Evolutionary conservation across 2,113 vertebrate species (phyloP).

Genomic region (Epinephelus moara): DNA sequence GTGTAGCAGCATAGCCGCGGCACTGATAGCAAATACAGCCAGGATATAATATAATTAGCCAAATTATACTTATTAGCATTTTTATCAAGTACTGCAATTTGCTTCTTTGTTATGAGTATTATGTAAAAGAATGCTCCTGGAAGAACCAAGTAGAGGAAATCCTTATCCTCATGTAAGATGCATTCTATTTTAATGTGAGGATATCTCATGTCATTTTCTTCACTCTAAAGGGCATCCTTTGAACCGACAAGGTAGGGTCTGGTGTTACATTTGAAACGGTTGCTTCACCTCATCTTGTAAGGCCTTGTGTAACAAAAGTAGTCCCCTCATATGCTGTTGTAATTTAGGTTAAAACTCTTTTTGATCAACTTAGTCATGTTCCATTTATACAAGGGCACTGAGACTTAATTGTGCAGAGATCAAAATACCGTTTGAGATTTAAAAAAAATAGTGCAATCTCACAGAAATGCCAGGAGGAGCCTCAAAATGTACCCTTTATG

Average conservation of each 20-base stretch:
- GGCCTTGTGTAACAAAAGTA: not conserved
- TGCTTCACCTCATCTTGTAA: conserved; percentile 15
- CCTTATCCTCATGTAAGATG: not conserved
- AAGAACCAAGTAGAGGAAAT: not conserved
- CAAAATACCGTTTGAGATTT: not conserved
- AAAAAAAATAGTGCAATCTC: not conserved
- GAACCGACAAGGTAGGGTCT: not conserved
- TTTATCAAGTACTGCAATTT: conserved; percentile 13
- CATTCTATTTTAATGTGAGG: not conserved
- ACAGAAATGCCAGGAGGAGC: conserved; percentile 2
- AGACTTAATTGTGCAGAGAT: conserved; percentile 9
- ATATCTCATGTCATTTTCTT: not conserved
- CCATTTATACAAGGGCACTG: not conserved
- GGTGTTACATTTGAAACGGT: conserved; percentile 28
- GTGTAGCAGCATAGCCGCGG: not conserved
- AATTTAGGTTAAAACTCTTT: conserved; percentile 5
- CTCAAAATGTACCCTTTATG: conserved; percentile 12
- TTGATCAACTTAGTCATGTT: conserved; percentile 9
- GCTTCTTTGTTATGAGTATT: conserved; percentile 23
- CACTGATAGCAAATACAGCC: conserved; percentile 23
- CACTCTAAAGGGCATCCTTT: conserved; percentile 12
- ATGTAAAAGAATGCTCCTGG: conserved; percentile 12
- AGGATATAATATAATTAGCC: conserved; percentile 48
- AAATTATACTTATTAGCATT: conserved; percentile 49
- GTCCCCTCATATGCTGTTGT: not conserved